Conservation (phyloP, 1,140 invertebrate genomes). For the Bombus waltoni region DNA sequence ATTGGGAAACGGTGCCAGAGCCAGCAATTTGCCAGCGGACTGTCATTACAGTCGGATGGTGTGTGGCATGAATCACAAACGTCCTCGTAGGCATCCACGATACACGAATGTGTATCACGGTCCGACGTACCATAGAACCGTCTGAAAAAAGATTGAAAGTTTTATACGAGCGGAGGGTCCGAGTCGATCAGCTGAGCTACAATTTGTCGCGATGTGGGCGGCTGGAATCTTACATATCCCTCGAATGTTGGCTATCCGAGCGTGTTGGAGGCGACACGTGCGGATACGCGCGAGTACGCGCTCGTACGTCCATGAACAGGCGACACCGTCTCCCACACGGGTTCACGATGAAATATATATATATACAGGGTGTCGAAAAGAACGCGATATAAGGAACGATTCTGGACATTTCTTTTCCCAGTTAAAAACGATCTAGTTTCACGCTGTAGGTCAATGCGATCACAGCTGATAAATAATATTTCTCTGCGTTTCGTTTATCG, state of each 20-base stretch:
- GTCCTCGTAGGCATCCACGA: background rate
- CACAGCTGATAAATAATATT: too few relatives aligned
- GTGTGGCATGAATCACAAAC: constrained; percentile 57
- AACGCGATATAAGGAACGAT: background rate
- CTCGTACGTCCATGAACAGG: background rate
- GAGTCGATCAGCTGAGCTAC: constrained; percentile 64
- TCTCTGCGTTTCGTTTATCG: too few relatives aligned
- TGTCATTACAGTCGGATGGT: constrained; percentile 56
- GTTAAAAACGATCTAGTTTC: too few relatives aligned
- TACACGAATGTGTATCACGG: constrained; percentile 53
- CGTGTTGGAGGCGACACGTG: constrained; percentile 41
- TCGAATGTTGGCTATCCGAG: constrained; percentile 34
- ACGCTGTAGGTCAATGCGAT: too few relatives aligned
- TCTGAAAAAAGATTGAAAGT: constrained; percentile 50
- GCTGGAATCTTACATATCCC: constrained; percentile 70
- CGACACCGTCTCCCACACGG: background rate
- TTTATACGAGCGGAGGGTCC: constrained; percentile 15
- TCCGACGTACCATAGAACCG: background rate
- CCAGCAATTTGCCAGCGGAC: constrained; percentile 62
- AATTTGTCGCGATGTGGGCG: constrained; percentile 69
- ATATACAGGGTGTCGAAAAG: background rate
- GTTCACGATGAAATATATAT: background rate
- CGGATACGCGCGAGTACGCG: constrained; percentile 10
- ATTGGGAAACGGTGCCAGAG: constrained; percentile 53
- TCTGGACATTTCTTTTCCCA: too few relatives aligned